Conservation (phyloP, 2,888 invertebrate genomes). For the Oligia latruncula region DNA sequence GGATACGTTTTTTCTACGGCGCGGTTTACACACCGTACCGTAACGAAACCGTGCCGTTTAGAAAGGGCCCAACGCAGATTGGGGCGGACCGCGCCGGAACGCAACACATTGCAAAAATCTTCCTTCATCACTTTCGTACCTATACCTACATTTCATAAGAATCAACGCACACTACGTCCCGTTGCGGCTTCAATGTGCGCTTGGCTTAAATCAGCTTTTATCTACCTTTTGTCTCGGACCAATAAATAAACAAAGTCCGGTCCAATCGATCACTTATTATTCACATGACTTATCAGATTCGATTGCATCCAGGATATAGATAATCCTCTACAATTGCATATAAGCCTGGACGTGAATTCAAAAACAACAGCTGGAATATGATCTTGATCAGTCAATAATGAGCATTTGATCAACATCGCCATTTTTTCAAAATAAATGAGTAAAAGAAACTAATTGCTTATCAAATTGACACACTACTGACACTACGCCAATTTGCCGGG, state of each 20-base stretch:
- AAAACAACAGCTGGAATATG: not conserved
- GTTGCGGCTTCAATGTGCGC: no score
- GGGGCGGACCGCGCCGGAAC: no score
- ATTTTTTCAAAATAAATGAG: no score
- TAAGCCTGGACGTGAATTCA: not conserved
- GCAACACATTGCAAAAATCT: no score
- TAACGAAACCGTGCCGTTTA: no score
- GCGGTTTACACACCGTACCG: no score
- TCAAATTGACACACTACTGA: not conserved
- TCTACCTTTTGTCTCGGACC: not conserved
- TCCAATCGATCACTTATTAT: no score
- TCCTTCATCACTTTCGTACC: no score
- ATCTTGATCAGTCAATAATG: conserved; percentile 1
- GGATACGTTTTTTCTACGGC: no score
- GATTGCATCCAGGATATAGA: not conserved
- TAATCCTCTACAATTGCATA: conserved; percentile 8
- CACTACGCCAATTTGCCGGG: not conserved
- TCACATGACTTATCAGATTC: not conserved
- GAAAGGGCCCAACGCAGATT: no score
- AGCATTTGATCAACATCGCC: not conserved
- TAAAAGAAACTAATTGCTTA: not conserved
- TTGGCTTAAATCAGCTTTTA: not conserved
- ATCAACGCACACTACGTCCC: no score
- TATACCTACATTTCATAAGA: no score
- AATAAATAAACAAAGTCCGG: not conserved